These are phyloP conservation scores for Nomia melanderi DNA, from an alignment of 1,140 invertebrate species.

Conservation along the genomic window DNA sequence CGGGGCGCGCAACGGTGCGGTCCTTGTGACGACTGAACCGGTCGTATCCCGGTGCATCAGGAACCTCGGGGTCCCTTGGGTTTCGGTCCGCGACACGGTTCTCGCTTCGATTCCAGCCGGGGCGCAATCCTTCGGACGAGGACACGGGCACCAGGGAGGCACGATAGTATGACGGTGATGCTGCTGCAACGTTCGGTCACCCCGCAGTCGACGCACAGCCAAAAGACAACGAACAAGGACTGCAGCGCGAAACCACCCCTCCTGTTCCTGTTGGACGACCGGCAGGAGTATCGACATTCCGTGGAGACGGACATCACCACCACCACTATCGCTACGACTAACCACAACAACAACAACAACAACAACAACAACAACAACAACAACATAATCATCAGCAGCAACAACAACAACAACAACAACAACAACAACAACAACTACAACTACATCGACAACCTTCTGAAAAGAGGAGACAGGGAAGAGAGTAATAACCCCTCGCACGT, in stretches of 20 bases:
- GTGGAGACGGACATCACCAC: conserved; percentile 48
- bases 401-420: conserved; percentile 48
- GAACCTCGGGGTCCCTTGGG: neutral
- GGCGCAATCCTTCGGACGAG: conserved; percentile 61
- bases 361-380: conserved; percentile 50
- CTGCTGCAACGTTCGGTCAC: conserved; percentile 81
- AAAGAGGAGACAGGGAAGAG: conserved; percentile 42
- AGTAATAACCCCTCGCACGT: conserved; percentile 61
- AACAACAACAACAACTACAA: conserved; percentile 62
- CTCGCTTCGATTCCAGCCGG: conserved; percentile 23
- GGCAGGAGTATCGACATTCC: conserved; percentile 68
- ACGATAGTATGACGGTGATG: conserved; percentile 82
- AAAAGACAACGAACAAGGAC: conserved; percentile 76
- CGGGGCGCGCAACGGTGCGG: conserved; percentile 26
- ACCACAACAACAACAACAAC: conserved; percentile 56
- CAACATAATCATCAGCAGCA: conserved; percentile 61
- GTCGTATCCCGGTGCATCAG: no score
- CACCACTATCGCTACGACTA: conserved; percentile 39
- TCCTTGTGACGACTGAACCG: conserved; percentile 53
- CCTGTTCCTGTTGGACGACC: conserved; percentile 73
- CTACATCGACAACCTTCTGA: conserved; percentile 60
- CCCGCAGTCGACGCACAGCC: conserved; percentile 79
- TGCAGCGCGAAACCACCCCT: conserved; percentile 73
- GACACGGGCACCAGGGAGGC: conserved; percentile 69
- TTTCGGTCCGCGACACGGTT: conserved; percentile 1